Conservation (phyloP, 2,797 vertebrate genomes). For the Hyperoplus lanceolatus region DNA sequence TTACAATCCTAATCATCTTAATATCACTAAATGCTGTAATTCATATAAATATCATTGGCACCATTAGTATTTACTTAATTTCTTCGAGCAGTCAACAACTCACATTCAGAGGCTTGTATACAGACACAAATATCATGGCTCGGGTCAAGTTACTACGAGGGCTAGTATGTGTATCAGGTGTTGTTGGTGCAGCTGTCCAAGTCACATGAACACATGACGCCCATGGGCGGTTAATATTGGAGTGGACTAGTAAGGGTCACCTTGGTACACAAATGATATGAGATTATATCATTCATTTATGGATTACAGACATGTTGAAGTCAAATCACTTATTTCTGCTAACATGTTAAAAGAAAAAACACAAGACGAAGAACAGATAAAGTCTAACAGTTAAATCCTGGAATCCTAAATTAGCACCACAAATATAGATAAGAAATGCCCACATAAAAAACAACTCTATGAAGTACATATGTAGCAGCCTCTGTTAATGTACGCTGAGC, state of each 20-base stretch:
- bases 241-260: constrained; percentile 15
- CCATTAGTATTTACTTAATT: neutral
- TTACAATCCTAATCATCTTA: neutral
- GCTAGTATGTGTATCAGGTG: constrained; percentile 38
- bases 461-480: neutral
- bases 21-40: neutral
- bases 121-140: constrained; percentile 19
- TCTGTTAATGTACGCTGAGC: no score
- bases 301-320: neutral
- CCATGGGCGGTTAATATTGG: constrained; percentile 40
- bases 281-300: neutral
- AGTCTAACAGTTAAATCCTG: neutral
- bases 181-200: constrained; percentile 69
- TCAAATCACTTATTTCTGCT: neutral
- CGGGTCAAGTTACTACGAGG: constrained; percentile 2
- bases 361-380: neutral
- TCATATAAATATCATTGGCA: neutral
- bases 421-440: neutral
- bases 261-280: neutral
- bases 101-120: neutral
- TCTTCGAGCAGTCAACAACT: constrained; percentile 2
- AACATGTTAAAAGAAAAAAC: neutral
- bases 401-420: neutral
- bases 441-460: neutral
- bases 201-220: constrained; percentile 63